Base-by-base conservation (phyloP, 2,113 vertebrate genomes). In the Paramisgurnus dabryanus region DNA sequence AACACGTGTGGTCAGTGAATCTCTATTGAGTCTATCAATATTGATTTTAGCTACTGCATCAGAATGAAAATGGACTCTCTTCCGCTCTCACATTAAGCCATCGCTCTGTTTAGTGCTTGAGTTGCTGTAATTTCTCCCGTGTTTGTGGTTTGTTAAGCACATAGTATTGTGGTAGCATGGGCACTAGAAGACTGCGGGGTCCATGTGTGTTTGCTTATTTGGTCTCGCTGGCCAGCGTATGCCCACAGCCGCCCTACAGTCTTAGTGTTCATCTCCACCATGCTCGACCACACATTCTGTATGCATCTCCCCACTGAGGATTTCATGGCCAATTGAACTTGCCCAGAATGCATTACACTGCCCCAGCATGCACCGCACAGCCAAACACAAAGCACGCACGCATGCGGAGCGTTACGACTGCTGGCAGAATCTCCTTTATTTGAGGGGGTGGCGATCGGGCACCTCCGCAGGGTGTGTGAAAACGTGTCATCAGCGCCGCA, bases 261-360 rank as follows among this genome's bases (percentile, higher is more conserved):
- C 49, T 27, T 49, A 34, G 60, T 47, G 43, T 73, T 83, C 79
- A 63, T 63, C 76, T 68, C 74, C 73, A 77, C 64, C 64, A 80
- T 80, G 83, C 81, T 80, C 79, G 79, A 83, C 81, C 86, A 78
- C 76, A 79, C 79, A 82, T 77, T 76, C 65, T 79, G 68, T 57
- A 85, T 83, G 85, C 58, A 27, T 61, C 75, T 81, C 75, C 68
- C 79, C 81, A 80, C 76, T 61, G 71, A 73, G 72, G 64, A 85
- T 87, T 87, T 87, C 80, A 87, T 85, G 83, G 83, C 73, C 83
- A 85, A 87, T 87, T 87, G 80, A 81, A 64, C 76, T 53, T 61
- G 41, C 79, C 50, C 61, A 58, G 18, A 71, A 76, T 60, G 76
- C 55, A 79, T 70, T 73, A 67, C 77, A 74, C 75, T 63, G 71